These are phyloP conservation scores for Rhamnusium bicolor DNA, from an alignment of 2,888 invertebrate genomes.

Conservation along the genomic window DNA sequence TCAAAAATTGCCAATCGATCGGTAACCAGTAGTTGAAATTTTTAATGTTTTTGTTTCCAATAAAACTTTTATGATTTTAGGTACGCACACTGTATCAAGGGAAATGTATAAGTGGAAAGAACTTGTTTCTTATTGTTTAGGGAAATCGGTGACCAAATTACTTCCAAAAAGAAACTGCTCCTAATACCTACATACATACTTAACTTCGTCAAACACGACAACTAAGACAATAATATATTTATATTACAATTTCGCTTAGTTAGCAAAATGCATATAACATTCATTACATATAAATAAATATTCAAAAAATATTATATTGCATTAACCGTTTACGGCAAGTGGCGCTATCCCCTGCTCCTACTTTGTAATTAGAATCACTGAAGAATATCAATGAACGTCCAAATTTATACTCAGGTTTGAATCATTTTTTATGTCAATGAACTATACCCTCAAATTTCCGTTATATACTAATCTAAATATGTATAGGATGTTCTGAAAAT, in stretches of 20 bases:
- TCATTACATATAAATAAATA: neutral
- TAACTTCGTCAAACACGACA: no score
- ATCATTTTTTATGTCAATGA: neutral
- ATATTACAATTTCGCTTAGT: neutral
- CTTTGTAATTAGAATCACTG: neutral
- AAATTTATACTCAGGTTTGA: neutral
- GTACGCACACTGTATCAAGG: no score
- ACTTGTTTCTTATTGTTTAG: no score
- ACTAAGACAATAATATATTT: no score
- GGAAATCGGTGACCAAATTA: no score
- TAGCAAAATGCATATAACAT: neutral
- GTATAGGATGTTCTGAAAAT: neutral
- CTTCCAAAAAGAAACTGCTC: no score
- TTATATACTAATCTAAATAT: neutral
- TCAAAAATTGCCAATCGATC: no score
- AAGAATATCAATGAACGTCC: neutral
- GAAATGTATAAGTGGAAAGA: no score
- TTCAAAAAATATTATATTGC: neutral
- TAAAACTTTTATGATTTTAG: no score
- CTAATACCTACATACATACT: no score
- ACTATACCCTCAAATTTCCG: neutral
- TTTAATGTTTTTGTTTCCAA: no score
- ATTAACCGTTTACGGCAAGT: neutral
- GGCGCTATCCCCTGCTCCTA: neutral
- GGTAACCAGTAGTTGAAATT: no score